Evolutionary conservation across 1,140 invertebrate genomes (phyloP), one percentile per base, ranked within the genome.

Genomic region (Arion vulgaris): DNA sequence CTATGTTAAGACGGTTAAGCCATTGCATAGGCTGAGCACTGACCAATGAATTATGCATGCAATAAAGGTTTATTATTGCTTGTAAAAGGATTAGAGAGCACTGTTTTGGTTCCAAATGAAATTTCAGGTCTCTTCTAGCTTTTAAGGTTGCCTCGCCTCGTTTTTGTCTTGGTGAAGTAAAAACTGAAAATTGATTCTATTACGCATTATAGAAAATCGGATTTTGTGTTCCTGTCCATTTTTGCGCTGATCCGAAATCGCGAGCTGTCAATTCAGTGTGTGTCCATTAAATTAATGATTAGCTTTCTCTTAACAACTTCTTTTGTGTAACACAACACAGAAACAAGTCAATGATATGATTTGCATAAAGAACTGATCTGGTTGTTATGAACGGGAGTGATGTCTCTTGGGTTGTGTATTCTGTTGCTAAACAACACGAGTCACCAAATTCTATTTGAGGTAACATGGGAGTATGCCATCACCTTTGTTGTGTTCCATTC

Each of bases 21-120:
- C 34, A 26, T 41, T 34, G 68, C 38, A 45, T 5, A n/a, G n/a
- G 78, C 36, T 28, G 36, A 49, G 66, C 38, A 36, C 32, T 36
- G 45, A 32, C 2, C 69, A 32, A 81, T 81, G 80, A 81, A 81
- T 81, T 81, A 81, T 81, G 80, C 80, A 81, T 72, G 80, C 71
- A 72, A 72, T 81, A 81, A 81, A 69, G 71, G 80, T 71, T 81
- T 81, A 81, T 81, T 81, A 81, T 81, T 81, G 80, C 74, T 81
- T 81, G 80, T 81, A 69, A 81, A 74, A 26, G 80, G 71, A 81
- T 81, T 81, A 81, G 23, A 74, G 71, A 45, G 39, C 78, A 49
- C n/a, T 66, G 68, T 36, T 81, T 74, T 73, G 34, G 71, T 51
- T 74, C 45, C 28, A 81, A 81, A 81, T 81, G 78, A 80, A 80